These are phyloP conservation scores for Eolophus roseicapilla DNA, from an alignment of 2,113 vertebrate species.

Conservation along the genomic window DNA sequence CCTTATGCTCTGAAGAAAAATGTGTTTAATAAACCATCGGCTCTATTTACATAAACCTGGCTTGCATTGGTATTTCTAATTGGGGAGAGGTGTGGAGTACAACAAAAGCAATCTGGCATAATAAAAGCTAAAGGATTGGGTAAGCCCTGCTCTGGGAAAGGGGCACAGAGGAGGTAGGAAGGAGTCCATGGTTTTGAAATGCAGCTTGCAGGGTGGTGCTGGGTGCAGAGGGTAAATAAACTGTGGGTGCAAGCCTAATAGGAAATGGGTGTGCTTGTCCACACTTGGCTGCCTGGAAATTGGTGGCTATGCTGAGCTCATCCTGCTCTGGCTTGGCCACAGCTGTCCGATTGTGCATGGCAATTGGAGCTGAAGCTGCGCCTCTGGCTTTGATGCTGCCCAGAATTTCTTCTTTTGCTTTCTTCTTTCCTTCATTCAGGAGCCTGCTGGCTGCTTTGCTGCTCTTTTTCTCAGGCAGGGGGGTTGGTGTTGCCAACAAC, in stretches of 20 bases:
- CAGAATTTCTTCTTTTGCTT: constrained; percentile 5
- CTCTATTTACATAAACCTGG: constrained; percentile 26
- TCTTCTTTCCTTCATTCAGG: background rate
- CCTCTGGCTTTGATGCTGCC: background rate
- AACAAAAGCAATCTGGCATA: background rate
- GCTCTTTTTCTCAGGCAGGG: background rate
- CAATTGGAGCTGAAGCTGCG: background rate
- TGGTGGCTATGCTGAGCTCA: background rate
- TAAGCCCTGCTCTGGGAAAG: background rate
- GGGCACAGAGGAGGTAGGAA: background rate
- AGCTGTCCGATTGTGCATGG: background rate
- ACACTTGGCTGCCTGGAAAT: constrained; percentile 16
- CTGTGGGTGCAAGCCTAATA: constrained; percentile 32
- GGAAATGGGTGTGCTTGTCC: constrained; percentile 37
- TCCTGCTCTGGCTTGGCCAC: background rate
- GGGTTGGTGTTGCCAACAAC: background rate
- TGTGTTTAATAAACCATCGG: constrained; percentile 8
- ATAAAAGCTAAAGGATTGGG: constrained; percentile 33
- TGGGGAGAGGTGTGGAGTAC: background rate
- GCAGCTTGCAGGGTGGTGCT: background rate
- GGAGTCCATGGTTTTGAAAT: constrained; percentile 56
- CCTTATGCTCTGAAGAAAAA: background rate
- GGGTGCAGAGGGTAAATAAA: constrained; percentile 51
- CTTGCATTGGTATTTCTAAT: constrained; percentile 13
- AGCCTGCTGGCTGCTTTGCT: background rate